A percentile compares a stretch with the other conserved stretches of the same genome.
Conservation (phyloP, 2,797 vertebrate species). For the Anguilla obscura region DNA sequence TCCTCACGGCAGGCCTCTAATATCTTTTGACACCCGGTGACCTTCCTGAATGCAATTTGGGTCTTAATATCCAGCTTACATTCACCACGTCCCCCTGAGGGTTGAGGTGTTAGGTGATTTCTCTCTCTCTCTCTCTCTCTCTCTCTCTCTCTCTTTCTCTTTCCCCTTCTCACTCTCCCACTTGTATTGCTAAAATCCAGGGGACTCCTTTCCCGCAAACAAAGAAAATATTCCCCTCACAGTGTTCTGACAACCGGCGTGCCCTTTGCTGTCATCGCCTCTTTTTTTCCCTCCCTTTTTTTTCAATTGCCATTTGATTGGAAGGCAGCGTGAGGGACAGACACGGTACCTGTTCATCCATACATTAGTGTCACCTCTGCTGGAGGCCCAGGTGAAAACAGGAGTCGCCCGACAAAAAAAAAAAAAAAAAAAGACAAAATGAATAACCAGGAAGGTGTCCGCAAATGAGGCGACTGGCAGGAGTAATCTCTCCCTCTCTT, state of each 20-base stretch:
- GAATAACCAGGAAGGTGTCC: slow-evolving; percentile 75
- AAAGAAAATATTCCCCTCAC: slow-evolving; percentile 64
- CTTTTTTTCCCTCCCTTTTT: slow-evolving; percentile 36
- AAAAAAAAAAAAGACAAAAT: slow-evolving; percentile 52
- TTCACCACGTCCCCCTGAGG: slow-evolving; percentile 82
- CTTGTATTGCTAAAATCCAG: slow-evolving; percentile 52
- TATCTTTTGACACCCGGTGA: slow-evolving; percentile 97
- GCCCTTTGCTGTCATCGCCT: slow-evolving; percentile 76
- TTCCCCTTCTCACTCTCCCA: slow-evolving; percentile 35
- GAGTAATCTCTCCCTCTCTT: slow-evolving; percentile 62
- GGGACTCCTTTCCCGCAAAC: slow-evolving; percentile 67
- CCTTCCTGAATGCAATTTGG: slow-evolving; percentile 98
- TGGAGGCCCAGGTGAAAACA: slow-evolving; percentile 81
- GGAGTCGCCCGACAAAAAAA: slow-evolving; percentile 73
- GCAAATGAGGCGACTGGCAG: slow-evolving; percentile 85
- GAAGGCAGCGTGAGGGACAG: slow-evolving; percentile 74
- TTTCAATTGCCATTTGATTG: slow-evolving; percentile 73
- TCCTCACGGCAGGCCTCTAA: slow-evolving; percentile 94
- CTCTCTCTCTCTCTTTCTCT: slow-evolving; percentile 45
- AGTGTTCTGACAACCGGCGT: slow-evolving; percentile 65
- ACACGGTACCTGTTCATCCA: slow-evolving; percentile 84
- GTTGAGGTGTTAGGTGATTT: slow-evolving; percentile 69
- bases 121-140: slow-evolving; percentile 40
- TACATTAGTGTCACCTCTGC: slow-evolving; percentile 80
- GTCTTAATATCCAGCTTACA: slow-evolving; percentile 99